Conservation (phyloP, 1,140 invertebrate species). For the Acromyrmex charruanus region DNA sequence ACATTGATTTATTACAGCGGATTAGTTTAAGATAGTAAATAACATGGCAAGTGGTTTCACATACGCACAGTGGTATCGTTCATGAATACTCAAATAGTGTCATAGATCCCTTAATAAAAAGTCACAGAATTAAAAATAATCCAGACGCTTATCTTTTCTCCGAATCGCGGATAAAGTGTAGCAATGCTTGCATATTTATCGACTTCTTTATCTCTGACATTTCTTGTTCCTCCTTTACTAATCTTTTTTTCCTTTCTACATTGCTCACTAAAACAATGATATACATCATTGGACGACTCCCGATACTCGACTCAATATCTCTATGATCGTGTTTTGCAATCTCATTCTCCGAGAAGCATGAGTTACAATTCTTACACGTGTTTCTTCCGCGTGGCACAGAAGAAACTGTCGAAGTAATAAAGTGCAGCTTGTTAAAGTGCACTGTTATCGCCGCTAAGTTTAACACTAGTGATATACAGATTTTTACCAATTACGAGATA, state of each 20-base stretch:
- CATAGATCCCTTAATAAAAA: not conserved
- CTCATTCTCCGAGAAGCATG: not conserved
- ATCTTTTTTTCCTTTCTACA: not conserved
- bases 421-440: constrained; percentile 10
- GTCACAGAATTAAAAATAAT: not conserved
- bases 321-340: not conserved
- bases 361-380: constrained; percentile 51
- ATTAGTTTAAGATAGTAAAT: not conserved
- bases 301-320: not conserved
- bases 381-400: constrained; percentile 28
- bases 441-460: constrained; percentile 9
- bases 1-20: not conserved
- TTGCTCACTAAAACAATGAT: constrained; percentile 42
- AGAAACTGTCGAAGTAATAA: constrained; percentile 17
- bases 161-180: not conserved
- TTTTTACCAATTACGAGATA: constrained; percentile 10
- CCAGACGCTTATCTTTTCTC: not conserved
- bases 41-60: not conserved
- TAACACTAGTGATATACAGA: not conserved
- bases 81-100: not conserved
- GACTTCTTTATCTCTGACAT: not conserved
- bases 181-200: not conserved
- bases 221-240: not conserved
- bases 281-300: constrained; percentile 10
- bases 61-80: not conserved